phyloP scores from a whole-genome alignment of 2,113 vertebrate species.

The Percopsis transmontana region DNA sequence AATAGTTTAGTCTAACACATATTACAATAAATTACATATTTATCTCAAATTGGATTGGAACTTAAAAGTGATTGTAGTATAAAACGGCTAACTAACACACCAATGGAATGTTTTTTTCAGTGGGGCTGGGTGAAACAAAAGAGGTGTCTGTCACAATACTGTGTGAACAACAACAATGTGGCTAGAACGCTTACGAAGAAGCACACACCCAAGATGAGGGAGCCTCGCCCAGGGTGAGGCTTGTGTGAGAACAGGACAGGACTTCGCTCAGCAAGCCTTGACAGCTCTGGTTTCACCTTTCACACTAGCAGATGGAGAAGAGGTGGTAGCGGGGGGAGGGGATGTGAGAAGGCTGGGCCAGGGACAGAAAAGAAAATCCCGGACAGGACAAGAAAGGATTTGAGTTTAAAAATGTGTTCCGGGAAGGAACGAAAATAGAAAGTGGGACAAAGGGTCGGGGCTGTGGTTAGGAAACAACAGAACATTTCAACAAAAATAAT shows the following conservation, averaged over 20 bases:
- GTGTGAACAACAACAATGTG: too few species aligned
- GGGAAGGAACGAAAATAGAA: neutral
- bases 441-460: neutral
- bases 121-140: too few species aligned
- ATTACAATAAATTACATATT: too few species aligned
- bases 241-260: slow-evolving; percentile 10
- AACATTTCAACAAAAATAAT: neutral
- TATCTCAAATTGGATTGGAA: too few species aligned
- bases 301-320: slow-evolving; percentile 12
- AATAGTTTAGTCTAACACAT: too few species aligned
- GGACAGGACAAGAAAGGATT: neutral
- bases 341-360: neutral
- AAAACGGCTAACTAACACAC: too few species aligned
- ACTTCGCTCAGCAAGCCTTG: slow-evolving; percentile 41
- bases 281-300: slow-evolving; percentile 36
- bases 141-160: too few species aligned
- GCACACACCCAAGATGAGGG: slow-evolving; percentile 29
- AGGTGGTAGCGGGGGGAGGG: neutral
- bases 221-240: slow-evolving; percentile 41
- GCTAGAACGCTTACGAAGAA: neutral
- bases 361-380: neutral
- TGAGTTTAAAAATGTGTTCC: neutral
- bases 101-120: too few species aligned
- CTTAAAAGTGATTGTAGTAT: too few species aligned
- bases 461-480: neutral